Conservation (phyloP, 2,113 vertebrate genomes). For the Gasterosteus aculeatus region DNA sequence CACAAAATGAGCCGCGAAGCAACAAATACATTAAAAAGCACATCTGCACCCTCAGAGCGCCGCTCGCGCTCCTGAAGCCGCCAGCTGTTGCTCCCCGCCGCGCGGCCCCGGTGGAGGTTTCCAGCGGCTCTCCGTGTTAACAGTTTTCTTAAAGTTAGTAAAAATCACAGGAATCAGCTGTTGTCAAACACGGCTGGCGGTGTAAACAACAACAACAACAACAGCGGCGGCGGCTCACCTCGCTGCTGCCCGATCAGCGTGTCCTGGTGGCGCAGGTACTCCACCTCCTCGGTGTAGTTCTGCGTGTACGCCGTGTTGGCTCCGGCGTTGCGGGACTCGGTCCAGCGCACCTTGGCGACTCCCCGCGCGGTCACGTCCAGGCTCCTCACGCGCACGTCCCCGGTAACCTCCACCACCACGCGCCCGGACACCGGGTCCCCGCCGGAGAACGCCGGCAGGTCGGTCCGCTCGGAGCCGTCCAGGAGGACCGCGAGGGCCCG, state of each 20-base stretch:
- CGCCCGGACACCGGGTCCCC: conserved; percentile 95
- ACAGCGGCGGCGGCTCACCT: conserved; percentile 82
- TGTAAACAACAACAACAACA: no score
- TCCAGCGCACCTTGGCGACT: conserved; percentile 98
- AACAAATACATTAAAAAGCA: neutral
- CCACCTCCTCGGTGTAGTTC: conserved; percentile 98
- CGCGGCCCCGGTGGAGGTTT: no score
- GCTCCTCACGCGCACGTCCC: conserved; percentile 91
- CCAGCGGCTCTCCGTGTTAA: neutral
- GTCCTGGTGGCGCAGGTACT: conserved; percentile 95
- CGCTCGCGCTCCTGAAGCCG: neutral
- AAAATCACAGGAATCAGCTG: no score
- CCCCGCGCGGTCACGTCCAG: conserved; percentile 91
- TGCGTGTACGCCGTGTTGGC: conserved; percentile 98
- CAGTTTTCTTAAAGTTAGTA: conserved; percentile 19
- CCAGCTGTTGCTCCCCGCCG: conserved; percentile 61
- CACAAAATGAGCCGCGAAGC: no score
- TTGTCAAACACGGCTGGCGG: no score
- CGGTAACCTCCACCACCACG: conserved; percentile 92
- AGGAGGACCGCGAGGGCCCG: conserved; percentile 93
- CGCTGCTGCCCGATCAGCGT: conserved; percentile 92
- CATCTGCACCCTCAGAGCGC: no score
- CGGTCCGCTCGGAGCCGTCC: conserved; percentile 95
- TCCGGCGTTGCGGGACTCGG: conserved; percentile 95
- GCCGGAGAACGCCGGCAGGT: conserved; percentile 94